Evolutionary conservation across 2,888 invertebrate genomes (phyloP).

Genomic region (Drosophila neotestacea): DNA sequence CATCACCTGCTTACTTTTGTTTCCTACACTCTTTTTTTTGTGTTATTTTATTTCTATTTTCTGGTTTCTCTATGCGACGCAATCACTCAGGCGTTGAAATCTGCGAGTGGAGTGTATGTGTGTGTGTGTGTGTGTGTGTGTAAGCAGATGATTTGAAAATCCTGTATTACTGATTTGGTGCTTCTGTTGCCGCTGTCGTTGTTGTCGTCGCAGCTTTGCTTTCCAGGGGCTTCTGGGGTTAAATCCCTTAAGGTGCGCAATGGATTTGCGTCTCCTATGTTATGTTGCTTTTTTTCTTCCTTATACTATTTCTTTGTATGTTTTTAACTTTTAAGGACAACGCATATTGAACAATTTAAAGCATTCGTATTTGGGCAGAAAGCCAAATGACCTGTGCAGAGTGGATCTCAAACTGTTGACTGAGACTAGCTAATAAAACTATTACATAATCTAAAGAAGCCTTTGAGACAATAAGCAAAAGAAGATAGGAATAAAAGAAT

Average conservation of each 20-base stretch:
- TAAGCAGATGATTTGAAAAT: conserved; percentile 35
- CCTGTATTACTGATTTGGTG: conserved; percentile 37
- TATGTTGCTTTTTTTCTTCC: neutral
- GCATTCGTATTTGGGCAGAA: conserved; percentile 23
- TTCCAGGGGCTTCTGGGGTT: conserved; percentile 74
- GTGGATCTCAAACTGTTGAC: conserved; percentile 1
- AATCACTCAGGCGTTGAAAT: conserved; percentile 79
- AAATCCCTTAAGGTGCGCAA: conserved; percentile 80
- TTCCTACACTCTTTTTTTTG: conserved; percentile 25
- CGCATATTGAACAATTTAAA: conserved; percentile 40
- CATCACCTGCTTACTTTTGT: conserved; percentile 33
- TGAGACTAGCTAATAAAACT: conserved; percentile 13
- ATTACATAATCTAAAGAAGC: conserved; percentile 14
- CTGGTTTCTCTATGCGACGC: conserved; percentile 70
- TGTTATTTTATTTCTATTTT: conserved; percentile 52
- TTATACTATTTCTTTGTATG: neutral
- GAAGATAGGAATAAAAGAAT: neutral
- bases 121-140: conserved; percentile 35
- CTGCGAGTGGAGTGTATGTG: conserved; percentile 51
- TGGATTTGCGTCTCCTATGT: conserved; percentile 54
- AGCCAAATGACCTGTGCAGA: conserved; percentile 9
- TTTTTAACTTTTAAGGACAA: conserved; percentile 28
- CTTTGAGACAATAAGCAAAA: neutral
- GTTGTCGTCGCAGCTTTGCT: conserved; percentile 77
- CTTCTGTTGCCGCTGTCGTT: conserved; percentile 39